phyloP scores from a whole-genome alignment of 2,113 vertebrate genomes.

The Pelvicachromis taeniatus region DNA sequence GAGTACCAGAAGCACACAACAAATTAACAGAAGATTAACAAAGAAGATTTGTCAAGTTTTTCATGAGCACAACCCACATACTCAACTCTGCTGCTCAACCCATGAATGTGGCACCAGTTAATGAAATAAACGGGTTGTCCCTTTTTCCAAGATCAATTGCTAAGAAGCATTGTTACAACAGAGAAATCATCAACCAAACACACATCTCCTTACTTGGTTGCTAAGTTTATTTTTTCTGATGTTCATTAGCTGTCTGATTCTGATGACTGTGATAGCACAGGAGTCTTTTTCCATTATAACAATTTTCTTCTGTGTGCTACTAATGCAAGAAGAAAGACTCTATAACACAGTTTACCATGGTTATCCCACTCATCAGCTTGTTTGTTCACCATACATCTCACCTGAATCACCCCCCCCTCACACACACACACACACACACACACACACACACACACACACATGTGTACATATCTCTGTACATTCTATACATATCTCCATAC shows the following conservation, averaged over 20 bases:
- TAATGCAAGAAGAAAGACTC: neutral
- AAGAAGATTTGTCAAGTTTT: neutral
- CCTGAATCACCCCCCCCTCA: no score
- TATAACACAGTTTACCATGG: no score
- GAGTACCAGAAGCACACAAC: no score
- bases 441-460: no score
- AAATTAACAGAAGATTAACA: neutral
- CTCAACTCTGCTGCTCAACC: no score
- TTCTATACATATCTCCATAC: no score
- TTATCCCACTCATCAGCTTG: no score
- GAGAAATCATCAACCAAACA: neutral
- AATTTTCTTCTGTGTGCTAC: neutral
- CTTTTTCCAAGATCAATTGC: neutral
- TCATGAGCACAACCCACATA: neutral
- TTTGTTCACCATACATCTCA: no score
- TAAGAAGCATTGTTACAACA: neutral
- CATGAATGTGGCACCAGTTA: neutral
- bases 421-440: no score
- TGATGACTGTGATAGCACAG: neutral
- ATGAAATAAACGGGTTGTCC: neutral
- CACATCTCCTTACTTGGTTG: neutral
- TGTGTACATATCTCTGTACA: no score
- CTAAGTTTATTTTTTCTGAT: neutral
- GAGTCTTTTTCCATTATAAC: neutral
- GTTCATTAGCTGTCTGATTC: neutral